phyloP scores from a whole-genome alignment of 2,888 invertebrate genomes.

The Drosophila flavopinicola region DNA sequence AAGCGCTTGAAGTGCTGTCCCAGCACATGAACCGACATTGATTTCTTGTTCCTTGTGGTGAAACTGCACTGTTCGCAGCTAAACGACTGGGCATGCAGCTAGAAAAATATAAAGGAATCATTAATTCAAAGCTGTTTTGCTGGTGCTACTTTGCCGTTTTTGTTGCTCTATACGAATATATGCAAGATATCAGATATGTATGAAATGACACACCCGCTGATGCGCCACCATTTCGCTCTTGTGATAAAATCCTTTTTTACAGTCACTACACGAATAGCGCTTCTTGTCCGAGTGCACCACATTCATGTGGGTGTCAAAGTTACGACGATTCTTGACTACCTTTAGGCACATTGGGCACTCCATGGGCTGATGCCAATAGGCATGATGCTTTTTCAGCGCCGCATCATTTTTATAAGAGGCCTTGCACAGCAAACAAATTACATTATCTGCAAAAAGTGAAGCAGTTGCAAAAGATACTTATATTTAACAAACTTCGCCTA shows the following conservation, averaged over 20 bases:
- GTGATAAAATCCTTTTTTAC: slow-evolving; percentile 82
- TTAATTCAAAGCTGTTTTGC: too few species aligned
- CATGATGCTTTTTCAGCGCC: slow-evolving; percentile 73
- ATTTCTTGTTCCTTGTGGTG: slow-evolving; percentile 75
- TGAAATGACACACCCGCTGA: slow-evolving; percentile 48
- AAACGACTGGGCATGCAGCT: slow-evolving; percentile 68
- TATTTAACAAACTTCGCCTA: neutral
- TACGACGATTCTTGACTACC: slow-evolving; percentile 77
- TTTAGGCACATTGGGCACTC: slow-evolving; percentile 76
- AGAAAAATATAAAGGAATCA: slow-evolving; percentile 3
- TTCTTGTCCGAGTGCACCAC: slow-evolving; percentile 80
- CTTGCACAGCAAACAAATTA: slow-evolving; percentile 71
- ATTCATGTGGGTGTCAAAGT: slow-evolving; percentile 76
- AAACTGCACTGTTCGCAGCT: slow-evolving; percentile 78
- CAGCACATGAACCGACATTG: slow-evolving; percentile 78
- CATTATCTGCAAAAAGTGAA: slow-evolving; percentile 52
- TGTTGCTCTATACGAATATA: too few species aligned
- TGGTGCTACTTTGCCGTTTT: too few species aligned
- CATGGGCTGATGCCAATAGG: slow-evolving; percentile 72
- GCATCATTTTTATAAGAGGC: slow-evolving; percentile 67
- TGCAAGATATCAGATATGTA: too few species aligned
- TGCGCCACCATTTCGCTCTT: slow-evolving; percentile 81
- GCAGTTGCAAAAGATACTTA: neutral
- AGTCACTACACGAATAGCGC: slow-evolving; percentile 78
- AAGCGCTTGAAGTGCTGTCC: slow-evolving; percentile 75